Evolutionary conservation across 1,140 invertebrate genomes (phyloP).

Genomic region (Danaus plexippus): DNA sequence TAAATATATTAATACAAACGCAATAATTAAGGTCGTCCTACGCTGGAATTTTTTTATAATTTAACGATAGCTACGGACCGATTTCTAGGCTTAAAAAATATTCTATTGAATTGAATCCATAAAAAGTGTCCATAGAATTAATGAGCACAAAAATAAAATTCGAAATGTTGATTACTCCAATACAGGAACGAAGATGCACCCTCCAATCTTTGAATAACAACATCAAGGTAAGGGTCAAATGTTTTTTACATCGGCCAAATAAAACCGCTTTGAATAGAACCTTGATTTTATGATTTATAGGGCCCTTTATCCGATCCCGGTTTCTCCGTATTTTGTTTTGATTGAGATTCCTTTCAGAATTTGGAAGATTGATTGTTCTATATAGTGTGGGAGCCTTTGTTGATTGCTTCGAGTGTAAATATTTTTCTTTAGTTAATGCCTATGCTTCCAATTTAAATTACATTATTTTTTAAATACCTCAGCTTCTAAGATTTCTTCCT

Average conservation of each 20-base stretch:
- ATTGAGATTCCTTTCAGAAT: conserved; percentile 64
- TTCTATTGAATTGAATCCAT: conserved; percentile 25
- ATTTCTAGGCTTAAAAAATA: conserved; percentile 25
- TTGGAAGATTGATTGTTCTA: conserved; percentile 67
- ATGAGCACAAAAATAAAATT: conserved; percentile 60
- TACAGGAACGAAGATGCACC: conserved; percentile 57
- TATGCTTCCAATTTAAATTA: neutral
- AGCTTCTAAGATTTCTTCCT: too few relatives aligned
- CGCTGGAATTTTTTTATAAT: conserved; percentile 17
- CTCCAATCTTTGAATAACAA: conserved; percentile 37
- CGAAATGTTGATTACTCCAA: conserved; percentile 50
- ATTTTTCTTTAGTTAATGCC: conserved; percentile 30
- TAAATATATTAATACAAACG: conserved; percentile 34
- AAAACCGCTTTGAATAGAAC: conserved; percentile 57
- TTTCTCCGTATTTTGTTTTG: conserved; percentile 66
- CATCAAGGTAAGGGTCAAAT: conserved; percentile 40
- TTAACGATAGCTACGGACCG: conserved; percentile 11
- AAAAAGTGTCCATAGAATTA: conserved; percentile 57
- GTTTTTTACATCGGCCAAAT: conserved; percentile 54
- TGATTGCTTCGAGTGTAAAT: conserved; percentile 54
- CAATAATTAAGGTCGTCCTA: conserved; percentile 48
- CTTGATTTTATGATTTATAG: conserved; percentile 71
- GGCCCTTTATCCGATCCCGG: conserved; percentile 56
- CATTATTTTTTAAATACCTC: too few relatives aligned
- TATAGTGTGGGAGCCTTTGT: conserved; percentile 62